A percentile compares a stretch with the other conserved stretches of the same genome.
These are phyloP conservation scores for Saxidomus purpurata DNA, from an alignment of 1,140 invertebrate species.

Conservation along the genomic window DNA sequence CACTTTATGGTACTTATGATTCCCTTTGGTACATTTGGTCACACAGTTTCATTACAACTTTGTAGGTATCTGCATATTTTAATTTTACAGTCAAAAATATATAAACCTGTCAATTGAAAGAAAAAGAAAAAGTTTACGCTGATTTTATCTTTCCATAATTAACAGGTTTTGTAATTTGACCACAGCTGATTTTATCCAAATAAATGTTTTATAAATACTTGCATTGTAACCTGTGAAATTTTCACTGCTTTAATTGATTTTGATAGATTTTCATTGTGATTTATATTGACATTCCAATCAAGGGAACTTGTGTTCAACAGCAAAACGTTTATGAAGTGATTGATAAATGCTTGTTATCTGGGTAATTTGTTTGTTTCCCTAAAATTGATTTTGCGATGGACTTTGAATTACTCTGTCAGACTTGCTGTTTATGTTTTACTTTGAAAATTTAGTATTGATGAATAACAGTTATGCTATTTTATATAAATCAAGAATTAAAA, in stretches of 20 bases:
- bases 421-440: too few relatives aligned
- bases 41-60: too few relatives aligned
- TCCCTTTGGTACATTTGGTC: too few relatives aligned
- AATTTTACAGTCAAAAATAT: too few relatives aligned
- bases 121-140: not conserved
- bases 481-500: too few relatives aligned
- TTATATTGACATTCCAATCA: conserved; percentile 26
- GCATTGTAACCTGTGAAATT: conserved; percentile 23
- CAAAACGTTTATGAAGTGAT: not conserved
- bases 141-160: conserved; percentile 22
- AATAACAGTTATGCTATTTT: too few relatives aligned
- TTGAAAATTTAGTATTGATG: too few relatives aligned
- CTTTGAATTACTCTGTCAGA: too few relatives aligned
- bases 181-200: conserved; percentile 21
- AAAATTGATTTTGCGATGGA: not conserved
- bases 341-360: not conserved
- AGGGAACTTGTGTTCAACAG: not conserved
- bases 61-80: too few relatives aligned
- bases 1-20: too few relatives aligned
- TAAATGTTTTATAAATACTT: conserved; percentile 29
- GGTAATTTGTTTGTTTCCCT: not conserved
- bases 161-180: conserved; percentile 20
- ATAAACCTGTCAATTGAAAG: too few relatives aligned
- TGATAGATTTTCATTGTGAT: conserved; percentile 20
- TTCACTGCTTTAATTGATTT: conserved; percentile 30